Evolutionary conservation across 2,797 vertebrate genomes (phyloP).

Genomic region (Sparidentex hasta): DNA sequence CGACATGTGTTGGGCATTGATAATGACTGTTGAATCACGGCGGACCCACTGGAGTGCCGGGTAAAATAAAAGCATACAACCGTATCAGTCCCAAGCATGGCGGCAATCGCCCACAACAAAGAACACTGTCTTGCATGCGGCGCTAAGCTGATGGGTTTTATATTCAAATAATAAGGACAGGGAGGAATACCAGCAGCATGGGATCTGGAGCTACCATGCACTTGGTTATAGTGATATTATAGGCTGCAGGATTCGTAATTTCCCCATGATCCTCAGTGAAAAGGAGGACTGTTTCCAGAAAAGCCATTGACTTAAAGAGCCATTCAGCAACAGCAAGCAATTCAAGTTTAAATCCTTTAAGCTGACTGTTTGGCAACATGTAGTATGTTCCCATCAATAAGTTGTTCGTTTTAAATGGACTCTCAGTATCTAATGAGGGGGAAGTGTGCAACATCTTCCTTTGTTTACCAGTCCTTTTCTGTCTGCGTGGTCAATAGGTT

Average conservation of each 20-base stretch:
- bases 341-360: constrained; percentile 74
- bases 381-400: constrained; percentile 69
- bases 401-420: constrained; percentile 75
- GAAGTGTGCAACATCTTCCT: constrained; percentile 69
- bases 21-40: constrained; percentile 80
- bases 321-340: constrained; percentile 48
- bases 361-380: constrained; percentile 65
- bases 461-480: constrained; percentile 73
- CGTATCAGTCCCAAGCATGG: constrained; percentile 80
- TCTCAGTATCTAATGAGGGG: constrained; percentile 68
- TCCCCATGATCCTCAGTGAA: constrained; percentile 52
- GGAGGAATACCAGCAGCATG: constrained; percentile 71
- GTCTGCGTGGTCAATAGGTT: constrained; percentile 73
- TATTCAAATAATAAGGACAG: constrained; percentile 77
- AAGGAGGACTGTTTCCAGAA: constrained; percentile 29
- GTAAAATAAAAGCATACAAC: constrained; percentile 75
- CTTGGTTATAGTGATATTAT: constrained; percentile 53
- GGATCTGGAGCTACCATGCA: constrained; percentile 66
- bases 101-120: constrained; percentile 78
- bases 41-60: constrained; percentile 65
- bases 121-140: constrained; percentile 69
- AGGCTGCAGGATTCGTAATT: constrained; percentile 51
- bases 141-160: constrained; percentile 81
- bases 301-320: constrained; percentile 62
- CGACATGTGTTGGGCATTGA: constrained; percentile 82